Percentiles rank a stretch among this genome's conserved stretches.
Conservation (phyloP, 2,113 vertebrate genomes). For the Tachycineta bicolor region DNA sequence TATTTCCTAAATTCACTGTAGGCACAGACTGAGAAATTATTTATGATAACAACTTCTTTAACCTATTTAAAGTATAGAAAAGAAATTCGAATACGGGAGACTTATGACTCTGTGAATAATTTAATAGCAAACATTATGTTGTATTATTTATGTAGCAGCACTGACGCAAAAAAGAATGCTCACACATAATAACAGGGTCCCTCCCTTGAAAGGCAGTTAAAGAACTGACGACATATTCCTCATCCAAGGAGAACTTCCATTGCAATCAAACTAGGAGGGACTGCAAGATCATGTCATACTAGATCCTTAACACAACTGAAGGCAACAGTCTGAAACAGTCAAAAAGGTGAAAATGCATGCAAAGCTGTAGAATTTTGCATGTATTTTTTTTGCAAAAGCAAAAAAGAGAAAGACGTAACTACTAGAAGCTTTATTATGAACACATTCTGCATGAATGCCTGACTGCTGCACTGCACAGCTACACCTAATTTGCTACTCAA, state of each 20-base stretch:
- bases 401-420: neutral
- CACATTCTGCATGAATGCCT: neutral
- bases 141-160: constrained; percentile 28
- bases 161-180: constrained; percentile 11
- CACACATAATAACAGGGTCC: neutral
- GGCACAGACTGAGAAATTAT: neutral
- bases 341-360: neutral
- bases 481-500: neutral
- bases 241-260: neutral
- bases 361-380: neutral
- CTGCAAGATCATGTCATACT: neutral
- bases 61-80: neutral
- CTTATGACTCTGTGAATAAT: constrained; percentile 18
- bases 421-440: neutral
- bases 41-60: constrained; percentile 22
- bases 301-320: neutral
- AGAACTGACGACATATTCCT: neutral
- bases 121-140: constrained; percentile 36
- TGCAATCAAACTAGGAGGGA: neutral
- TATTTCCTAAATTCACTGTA: neutral
- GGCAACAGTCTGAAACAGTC: neutral
- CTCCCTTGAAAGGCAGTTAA: neutral
- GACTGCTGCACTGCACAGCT: neutral
- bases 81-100: neutral
- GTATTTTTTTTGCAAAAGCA: neutral